These are phyloP conservation scores for Xanthorhoe spadicearia DNA, from an alignment of 2,888 invertebrate species.

Conservation along the genomic window DNA sequence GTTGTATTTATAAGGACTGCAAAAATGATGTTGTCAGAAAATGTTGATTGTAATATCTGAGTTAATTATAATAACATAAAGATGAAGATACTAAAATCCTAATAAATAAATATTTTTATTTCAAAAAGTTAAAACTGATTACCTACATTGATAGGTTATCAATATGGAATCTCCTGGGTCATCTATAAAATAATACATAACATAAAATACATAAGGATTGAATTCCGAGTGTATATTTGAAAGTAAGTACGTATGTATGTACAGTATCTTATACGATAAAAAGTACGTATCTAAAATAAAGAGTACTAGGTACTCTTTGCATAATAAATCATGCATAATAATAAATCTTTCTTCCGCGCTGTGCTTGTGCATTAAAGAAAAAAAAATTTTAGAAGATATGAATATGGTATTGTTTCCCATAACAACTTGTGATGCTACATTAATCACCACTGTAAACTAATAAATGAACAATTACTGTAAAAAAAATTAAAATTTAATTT, in stretches of 20 bases:
- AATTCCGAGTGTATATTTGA: neutral
- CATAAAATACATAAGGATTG: neutral
- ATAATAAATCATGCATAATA: conserved; percentile 3
- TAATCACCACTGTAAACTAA: neutral
- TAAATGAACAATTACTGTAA: no score
- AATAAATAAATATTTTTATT: neutral
- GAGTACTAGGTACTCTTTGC: no score
- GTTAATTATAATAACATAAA: neutral
- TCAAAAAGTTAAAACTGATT: neutral
- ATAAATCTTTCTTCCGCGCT: conserved; percentile 3
- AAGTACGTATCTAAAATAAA: conserved; percentile 1
- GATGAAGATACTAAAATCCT: no score
- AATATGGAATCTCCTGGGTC: neutral
- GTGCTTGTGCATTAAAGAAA: conserved; percentile 8
- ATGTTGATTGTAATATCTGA: no score
- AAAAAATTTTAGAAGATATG: neutral
- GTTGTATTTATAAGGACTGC: conserved; percentile 1
- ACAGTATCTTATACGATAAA: neutral
- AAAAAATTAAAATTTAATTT: conserved; percentile 13
- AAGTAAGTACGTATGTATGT: neutral
- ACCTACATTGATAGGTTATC: neutral
- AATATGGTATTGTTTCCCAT: neutral
- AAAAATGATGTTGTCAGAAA: neutral
- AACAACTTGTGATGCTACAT: neutral
- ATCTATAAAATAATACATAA: neutral